phyloP scores from a whole-genome alignment of 2,113 vertebrate species.

The Sula dactylatra region DNA sequence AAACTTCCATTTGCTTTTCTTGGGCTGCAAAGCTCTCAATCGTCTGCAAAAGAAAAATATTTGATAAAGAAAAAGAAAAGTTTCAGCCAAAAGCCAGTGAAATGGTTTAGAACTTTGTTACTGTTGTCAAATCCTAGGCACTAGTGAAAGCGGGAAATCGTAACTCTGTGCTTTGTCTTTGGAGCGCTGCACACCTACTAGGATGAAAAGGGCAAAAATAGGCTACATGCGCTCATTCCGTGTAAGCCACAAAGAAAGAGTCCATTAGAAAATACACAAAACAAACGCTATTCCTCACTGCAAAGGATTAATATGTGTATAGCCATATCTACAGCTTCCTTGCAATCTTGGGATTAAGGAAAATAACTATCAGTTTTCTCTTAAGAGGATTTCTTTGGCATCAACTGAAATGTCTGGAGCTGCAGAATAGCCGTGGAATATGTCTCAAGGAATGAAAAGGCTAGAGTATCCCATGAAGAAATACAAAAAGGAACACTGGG shows the following conservation, averaged over 20 bases:
- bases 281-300: neutral
- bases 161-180: neutral
- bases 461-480: neutral
- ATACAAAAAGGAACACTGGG: neutral
- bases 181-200: neutral
- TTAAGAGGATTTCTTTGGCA: neutral
- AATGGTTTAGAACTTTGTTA: neutral
- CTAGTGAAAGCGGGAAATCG: neutral
- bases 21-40: conserved; percentile 98
- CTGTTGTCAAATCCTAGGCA: neutral
- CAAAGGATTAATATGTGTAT: neutral
- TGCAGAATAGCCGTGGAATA: neutral
- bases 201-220: neutral
- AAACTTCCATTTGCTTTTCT: conserved; percentile 99
- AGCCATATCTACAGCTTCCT: neutral
- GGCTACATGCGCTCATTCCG: neutral
- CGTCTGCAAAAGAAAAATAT: conserved; percentile 76
- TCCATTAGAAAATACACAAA: neutral
- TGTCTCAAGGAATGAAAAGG: neutral
- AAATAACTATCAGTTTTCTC: neutral
- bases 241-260: neutral
- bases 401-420: neutral
- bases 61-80: neutral
- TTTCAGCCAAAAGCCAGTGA: neutral
- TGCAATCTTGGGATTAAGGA: neutral